Base-by-base conservation (phyloP, 1,140 invertebrate genomes). In the Drosophila nebulosa region DNA sequence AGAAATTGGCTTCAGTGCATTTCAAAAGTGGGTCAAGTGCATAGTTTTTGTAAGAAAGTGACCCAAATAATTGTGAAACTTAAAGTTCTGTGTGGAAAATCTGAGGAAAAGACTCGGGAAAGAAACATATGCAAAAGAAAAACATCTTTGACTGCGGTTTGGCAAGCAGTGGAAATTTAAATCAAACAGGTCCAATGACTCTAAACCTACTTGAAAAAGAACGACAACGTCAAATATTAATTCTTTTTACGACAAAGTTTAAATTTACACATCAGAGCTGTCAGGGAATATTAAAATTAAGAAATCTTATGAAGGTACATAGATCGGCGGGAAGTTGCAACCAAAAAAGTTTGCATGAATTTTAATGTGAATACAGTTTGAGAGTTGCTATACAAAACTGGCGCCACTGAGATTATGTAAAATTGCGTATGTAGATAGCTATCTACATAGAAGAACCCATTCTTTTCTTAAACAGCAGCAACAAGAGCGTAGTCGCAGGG, bases 81-180 rank as follows among this genome's bases (percentile, higher is more conserved):
- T 53, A n/a, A 21, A 10, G 18, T 5, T 53, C 60, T 46, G 53
- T 66, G 62, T 56, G 52, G 30, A 39, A 85, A 68, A 59, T n/a
- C 52, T 24, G 39, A 63, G 64, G 32, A 71, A 86, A 88, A 86
- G 42, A n/a, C 42, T 16, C 9, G 7, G 2, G 42, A 59, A 42
- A 64, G 22, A 64, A 86, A 81, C 83, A 86, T 73, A 81, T 86
- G 81, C 69, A 70, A 66, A 21, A 36, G 21, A 26, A 60, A 77
- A 42, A 35, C 55, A 57, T 61, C 64, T 67, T 61, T 63, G 24
- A 1, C 7, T 24, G 30, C 55, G 66, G 81, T 75, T 86, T 80
- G 6, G 50, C 1, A 6, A 51, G 14, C 53, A 51, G 22, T 78
- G 58, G 27, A 4, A 10, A 61, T 53, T 46, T 16, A 7, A 46